Percentiles rank a stretch among this genome's conserved stretches.
Evolutionary conservation across 2,797 vertebrate species (phyloP).

Genomic region (Gallinago nigripennis): DNA sequence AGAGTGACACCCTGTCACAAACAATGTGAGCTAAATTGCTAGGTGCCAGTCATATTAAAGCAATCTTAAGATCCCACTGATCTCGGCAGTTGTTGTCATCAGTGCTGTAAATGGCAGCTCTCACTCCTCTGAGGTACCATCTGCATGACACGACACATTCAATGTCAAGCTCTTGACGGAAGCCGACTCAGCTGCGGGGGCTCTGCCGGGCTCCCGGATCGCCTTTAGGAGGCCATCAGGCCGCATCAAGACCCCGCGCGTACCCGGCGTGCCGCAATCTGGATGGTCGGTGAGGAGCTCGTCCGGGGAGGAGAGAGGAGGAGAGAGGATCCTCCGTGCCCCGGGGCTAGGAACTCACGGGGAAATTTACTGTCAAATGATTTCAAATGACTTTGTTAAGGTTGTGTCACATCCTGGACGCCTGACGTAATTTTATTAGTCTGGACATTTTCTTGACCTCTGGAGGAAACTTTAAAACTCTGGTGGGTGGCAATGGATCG

Average conservation of each 20-base stretch:
- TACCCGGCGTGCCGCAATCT: conserved; percentile 46
- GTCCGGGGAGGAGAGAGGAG: conserved; percentile 49
- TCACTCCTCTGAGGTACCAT: conserved; percentile 78
- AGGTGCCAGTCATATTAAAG: conserved; percentile 86
- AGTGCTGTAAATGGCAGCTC: conserved; percentile 88
- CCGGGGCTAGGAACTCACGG: conserved; percentile 74
- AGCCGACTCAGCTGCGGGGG: conserved; percentile 76
- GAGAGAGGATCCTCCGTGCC: conserved; percentile 69
- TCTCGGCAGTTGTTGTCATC: conserved; percentile 77
- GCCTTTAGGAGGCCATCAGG: conserved; percentile 84
- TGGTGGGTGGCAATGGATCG: conserved; percentile 29
- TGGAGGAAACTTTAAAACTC: conserved; percentile 70
- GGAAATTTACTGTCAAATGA: conserved; percentile 79
- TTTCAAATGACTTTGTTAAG: conserved; percentile 82
- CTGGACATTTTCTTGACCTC: conserved; percentile 75
- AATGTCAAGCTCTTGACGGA: conserved; percentile 84
- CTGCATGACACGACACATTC: conserved; percentile 83
- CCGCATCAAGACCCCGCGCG: conserved; percentile 61
- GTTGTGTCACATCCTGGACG: conserved; percentile 74
- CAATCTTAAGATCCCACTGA: conserved; percentile 74
- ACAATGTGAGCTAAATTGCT: conserved; percentile 80
- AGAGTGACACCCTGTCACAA: conserved; percentile 86
- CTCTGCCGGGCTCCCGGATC: conserved; percentile 68
- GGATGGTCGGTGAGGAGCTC: conserved; percentile 68
- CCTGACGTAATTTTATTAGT: conserved; percentile 77